Evolutionary conservation across 2,113 vertebrate genomes (phyloP).

Genomic region (Tragulus kanchil): DNA sequence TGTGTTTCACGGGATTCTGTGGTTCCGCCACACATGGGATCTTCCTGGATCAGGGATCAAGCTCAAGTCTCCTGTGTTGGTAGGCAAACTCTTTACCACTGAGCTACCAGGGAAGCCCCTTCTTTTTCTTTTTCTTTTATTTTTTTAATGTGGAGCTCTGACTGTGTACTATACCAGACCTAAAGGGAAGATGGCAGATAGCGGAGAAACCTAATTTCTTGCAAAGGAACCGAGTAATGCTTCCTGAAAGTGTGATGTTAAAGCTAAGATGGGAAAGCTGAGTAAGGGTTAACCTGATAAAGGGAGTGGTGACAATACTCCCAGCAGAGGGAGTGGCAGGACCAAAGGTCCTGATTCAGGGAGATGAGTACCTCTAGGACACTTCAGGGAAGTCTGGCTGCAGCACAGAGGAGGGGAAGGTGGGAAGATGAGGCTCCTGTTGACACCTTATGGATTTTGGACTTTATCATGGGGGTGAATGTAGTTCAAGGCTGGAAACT

Average conservation of each 20-base stretch:
- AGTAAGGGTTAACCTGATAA: neutral
- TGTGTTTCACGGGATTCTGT: no score
- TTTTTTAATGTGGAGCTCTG: conserved; percentile 28
- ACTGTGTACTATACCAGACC: neutral
- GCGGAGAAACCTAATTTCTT: conserved; percentile 14
- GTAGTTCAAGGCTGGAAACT: neutral
- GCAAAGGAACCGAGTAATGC: neutral
- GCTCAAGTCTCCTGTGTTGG: no score
- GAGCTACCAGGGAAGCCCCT: no score
- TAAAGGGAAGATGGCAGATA: neutral
- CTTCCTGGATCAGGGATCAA: no score
- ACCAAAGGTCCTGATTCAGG: neutral
- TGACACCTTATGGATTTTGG: neutral
- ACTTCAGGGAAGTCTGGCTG: neutral
- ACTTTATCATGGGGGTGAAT: neutral
- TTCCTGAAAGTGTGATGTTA: neutral
- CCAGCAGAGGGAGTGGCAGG: neutral
- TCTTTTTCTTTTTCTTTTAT: no score
- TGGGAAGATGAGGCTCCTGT: neutral
- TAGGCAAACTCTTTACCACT: no score
- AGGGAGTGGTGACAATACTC: neutral
- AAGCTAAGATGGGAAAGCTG: neutral
- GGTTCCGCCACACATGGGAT: no score
- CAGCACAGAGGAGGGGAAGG: neutral
- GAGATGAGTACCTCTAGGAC: neutral